A percentile compares a stretch with the other conserved stretches of the same genome.
phyloP scores from a whole-genome alignment of 2,888 invertebrate genomes.

The Lydus trimaculatus region DNA sequence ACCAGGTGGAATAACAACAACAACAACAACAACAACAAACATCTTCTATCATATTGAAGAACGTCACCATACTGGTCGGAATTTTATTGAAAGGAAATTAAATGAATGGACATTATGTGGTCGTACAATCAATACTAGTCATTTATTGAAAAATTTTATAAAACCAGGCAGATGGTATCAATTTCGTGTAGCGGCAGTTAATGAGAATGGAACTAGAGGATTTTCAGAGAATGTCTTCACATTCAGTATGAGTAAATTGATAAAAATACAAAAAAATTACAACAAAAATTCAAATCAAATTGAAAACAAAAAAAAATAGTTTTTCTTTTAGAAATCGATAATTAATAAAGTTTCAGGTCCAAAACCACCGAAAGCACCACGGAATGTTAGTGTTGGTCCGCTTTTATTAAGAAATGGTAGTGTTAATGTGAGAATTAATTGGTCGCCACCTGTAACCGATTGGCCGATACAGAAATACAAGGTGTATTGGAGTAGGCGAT shows the following conservation, averaged over 20 bases:
- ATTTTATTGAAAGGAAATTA: constrained; percentile 69
- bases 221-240: constrained; percentile 70
- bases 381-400: constrained; percentile 66
- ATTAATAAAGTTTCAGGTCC: constrained; percentile 59
- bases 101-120: constrained; percentile 70
- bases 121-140: constrained; percentile 64
- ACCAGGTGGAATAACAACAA: constrained; percentile 26
- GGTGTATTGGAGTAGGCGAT: constrained; percentile 76
- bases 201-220: constrained; percentile 74
- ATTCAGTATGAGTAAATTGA: constrained; percentile 61
- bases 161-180: constrained; percentile 81
- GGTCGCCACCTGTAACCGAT: constrained; percentile 76
- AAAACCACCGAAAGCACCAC: constrained; percentile 68
- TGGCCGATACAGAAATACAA: constrained; percentile 76
- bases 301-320: too few species aligned
- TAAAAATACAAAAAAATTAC: neutral
- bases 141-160: constrained; percentile 64
- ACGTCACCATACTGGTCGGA: constrained; percentile 73
- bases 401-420: constrained; percentile 59
- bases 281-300: neutral
- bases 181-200: constrained; percentile 79
- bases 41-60: constrained; percentile 71
- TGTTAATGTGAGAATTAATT: constrained; percentile 69
- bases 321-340: neutral
- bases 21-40: neutral